Evolutionary conservation across 2,797 vertebrate species (phyloP), one percentile per base, ranked within the genome.

Genomic region (Sphenodon punctatus): DNA sequence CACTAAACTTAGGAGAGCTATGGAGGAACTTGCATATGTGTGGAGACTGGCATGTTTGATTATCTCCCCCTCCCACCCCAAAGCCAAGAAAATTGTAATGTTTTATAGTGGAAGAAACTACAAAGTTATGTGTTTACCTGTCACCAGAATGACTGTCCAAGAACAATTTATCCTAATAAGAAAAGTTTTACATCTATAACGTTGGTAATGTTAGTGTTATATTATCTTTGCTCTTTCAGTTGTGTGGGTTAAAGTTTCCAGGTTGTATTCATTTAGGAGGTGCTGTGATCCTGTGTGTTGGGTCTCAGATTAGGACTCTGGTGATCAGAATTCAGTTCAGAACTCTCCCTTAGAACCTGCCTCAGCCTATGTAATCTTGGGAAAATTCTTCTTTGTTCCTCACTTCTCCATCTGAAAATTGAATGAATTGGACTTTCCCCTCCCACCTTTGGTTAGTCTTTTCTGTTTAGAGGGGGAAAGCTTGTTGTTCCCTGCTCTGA

Each of bases 81-180:
- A 4, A n/a, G n/a, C 46, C 6, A 41, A 39, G 19, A 27, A 78
- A 7, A 25, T 0, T 0, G n/a, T 5, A 32, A 15, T 15, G 3
- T 63, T 69, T 85, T 36, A 38, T n/a, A 11, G 9, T 51, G 46
- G 14, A 56, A 66, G 38, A 69, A 69, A 39, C 23, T 65, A 73
- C 23, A 77, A 73, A 69, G 64, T n/a, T 27, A 76, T 68, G 9
- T 2, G 76, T 69, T 76, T 19, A 8, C 38, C 25, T 55, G n/a
- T 59, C 32, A 22, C 32, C 55, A 58, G 12, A 5, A 15, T 0
- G 3, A 59, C 30, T 67, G 27, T 42, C 76, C 42, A 66, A 38
- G 45, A 17, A 10, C 25, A 7, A 41, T 69, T 85, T 76, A 20
- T 79, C 5, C 41, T 49, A 60, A 65, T n/a, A 42, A 82, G 60